Evolutionary conservation across 2,113 vertebrate genomes (phyloP), one percentile per base, ranked within the genome.

Genomic region (Benitochromis conjunctus): DNA sequence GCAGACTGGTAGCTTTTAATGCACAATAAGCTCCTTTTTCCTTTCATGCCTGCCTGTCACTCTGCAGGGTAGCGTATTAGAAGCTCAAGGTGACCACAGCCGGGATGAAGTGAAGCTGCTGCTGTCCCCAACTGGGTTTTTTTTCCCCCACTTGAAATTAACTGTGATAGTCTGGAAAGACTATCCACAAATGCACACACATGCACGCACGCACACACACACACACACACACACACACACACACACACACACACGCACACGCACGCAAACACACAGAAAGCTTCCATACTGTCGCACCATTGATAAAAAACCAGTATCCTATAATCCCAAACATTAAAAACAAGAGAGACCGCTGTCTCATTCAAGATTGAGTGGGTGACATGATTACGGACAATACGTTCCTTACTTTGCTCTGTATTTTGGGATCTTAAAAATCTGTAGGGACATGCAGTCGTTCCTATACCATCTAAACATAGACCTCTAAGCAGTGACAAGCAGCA

Each of bases 71-170:
- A 2, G 29, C 51, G 43, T 46, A 41, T 7, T 11, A 79, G 36
- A 64, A 54, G 78, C 80, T 84, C 81, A 87, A 90, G 83, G 89
- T 86, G 88, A 89, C 82, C 83, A 88, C 78, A 51, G 55, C 46
- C 9, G 19, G 62, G 54, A 76, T 43, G 53, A 21, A 7, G 48
- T 56, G 56, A 80, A 66, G 18, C 71, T 24, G 71, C 9, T 85
- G 56, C 36, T 84, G 6, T 5, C 51, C 19, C n/a, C 26, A 74
- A 19, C 43, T 51, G n/a, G 53, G 36, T 26, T 51, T 34, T 71
- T 36, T 12, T 64, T 46, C 5, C 3, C 64, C 78, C 84, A 48
- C 26, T 82, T 79, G 9, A 80, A 77, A 78, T 82, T 26, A 88
- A 57, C 21, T 13, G 60, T 12, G 55, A 55, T 29, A 34, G 43